phyloP scores from a whole-genome alignment of 2,797 vertebrate genomes.

The Australoheros facetus region DNA sequence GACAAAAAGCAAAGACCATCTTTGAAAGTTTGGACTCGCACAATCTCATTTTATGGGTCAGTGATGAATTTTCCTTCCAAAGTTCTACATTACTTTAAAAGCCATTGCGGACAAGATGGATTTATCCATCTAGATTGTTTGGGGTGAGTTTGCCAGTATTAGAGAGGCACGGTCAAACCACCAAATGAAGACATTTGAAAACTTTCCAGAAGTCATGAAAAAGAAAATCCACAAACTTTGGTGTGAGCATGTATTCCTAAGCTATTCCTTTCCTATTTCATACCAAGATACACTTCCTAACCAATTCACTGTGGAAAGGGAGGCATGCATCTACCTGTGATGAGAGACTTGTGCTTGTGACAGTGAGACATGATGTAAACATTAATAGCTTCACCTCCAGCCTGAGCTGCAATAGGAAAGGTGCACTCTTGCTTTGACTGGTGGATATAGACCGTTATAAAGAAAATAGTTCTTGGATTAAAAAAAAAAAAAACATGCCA shows the following conservation, averaged over 20 bases:
- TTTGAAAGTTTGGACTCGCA: slow-evolving; percentile 40
- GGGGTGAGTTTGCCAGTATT: background rate
- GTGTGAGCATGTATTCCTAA: background rate
- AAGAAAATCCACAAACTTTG: background rate
- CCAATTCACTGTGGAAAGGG: background rate
- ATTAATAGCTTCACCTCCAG: background rate
- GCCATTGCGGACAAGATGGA: background rate
- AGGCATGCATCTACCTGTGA: background rate
- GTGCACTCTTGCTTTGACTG: background rate
- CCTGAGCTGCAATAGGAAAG: background rate
- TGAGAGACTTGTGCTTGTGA: background rate
- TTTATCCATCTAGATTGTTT: background rate
- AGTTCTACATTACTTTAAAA: slow-evolving; percentile 13
- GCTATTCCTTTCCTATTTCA: background rate
- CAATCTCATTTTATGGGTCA: slow-evolving; percentile 28
- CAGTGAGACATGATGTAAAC: background rate
- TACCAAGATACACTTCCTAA: background rate
- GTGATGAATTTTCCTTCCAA: slow-evolving; percentile 38
- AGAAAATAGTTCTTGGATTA: background rate
- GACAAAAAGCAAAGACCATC: slow-evolving; percentile 10
- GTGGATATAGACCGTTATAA: background rate
- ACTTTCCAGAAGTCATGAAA: background rate
- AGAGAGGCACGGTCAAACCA: background rate
- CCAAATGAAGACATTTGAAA: background rate
- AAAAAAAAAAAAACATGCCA: background rate